Evolutionary conservation across 2,888 invertebrate species (phyloP).

Genomic region (Onthophagus sagittarius): DNA sequence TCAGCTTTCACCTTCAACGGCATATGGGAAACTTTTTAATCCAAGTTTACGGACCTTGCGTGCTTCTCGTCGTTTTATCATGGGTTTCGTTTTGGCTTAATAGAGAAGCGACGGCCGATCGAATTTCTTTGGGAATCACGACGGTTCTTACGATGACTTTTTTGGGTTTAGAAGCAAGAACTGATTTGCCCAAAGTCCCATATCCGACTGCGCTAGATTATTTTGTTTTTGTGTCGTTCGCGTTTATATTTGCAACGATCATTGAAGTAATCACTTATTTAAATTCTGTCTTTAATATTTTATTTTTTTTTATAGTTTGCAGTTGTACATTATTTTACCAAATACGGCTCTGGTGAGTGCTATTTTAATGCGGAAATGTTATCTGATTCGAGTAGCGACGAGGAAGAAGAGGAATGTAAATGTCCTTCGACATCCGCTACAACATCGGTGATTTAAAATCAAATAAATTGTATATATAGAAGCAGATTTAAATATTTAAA

Average conservation of each 20-base stretch:
- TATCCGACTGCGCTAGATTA: slow-evolving; percentile 85
- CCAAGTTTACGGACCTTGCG: slow-evolving; percentile 82
- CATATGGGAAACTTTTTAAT: slow-evolving; percentile 85
- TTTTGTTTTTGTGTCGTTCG: slow-evolving; percentile 77
- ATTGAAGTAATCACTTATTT: slow-evolving; percentile 54
- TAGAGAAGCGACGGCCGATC: slow-evolving; percentile 78
- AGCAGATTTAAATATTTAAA: no score
- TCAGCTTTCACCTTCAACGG: slow-evolving; percentile 72
- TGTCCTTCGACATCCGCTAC: background rate
- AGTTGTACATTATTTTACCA: slow-evolving; percentile 83
- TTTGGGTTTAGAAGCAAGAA: slow-evolving; percentile 72
- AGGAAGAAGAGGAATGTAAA: slow-evolving; percentile 39
- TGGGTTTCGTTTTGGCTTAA: slow-evolving; percentile 88
- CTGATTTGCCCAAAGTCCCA: slow-evolving; percentile 78
- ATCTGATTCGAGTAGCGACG: slow-evolving; percentile 58
- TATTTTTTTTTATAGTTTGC: slow-evolving; percentile 56
- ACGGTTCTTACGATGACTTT: slow-evolving; percentile 85
- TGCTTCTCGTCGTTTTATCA: slow-evolving; percentile 76
- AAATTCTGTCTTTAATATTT: background rate
- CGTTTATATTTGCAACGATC: slow-evolving; percentile 76
- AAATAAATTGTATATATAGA: no score
- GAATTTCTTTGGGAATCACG: slow-evolving; percentile 77
- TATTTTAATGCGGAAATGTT: slow-evolving; percentile 65
- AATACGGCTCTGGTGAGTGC: slow-evolving; percentile 75
- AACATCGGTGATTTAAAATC: background rate